These are phyloP conservation scores for Brienomyrus brachyistius DNA, from an alignment of 2,113 vertebrate species.

Conservation along the genomic window DNA sequence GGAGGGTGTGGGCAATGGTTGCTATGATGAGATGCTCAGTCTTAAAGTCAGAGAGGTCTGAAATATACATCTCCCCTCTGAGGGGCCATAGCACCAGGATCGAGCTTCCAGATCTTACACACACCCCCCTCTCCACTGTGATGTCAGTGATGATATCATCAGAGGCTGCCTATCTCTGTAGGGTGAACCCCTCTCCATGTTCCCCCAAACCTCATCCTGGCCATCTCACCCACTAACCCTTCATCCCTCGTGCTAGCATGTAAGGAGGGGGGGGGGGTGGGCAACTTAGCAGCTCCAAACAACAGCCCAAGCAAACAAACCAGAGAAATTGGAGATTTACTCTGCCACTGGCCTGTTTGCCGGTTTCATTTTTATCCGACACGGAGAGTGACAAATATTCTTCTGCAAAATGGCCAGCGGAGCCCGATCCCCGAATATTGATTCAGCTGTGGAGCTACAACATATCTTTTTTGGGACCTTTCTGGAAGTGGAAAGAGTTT, in stretches of 20 bases:
- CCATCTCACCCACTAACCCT: background rate
- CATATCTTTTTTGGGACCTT: background rate
- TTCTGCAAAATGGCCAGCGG: background rate
- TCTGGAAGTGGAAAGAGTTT: background rate
- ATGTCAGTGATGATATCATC: background rate
- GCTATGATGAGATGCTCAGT: background rate
- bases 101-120: background rate
- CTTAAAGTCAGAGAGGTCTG: background rate
- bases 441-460: background rate
- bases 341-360: background rate
- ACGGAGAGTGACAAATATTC: background rate
- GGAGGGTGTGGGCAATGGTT: background rate
- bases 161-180: background rate
- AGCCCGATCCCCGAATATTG: background rate
- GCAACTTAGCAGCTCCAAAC: background rate
- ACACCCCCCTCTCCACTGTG: background rate
- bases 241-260: no score
- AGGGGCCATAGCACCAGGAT: background rate
- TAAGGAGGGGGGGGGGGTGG: background rate
- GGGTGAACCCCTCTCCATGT: background rate
- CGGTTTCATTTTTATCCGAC: background rate
- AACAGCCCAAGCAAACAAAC: background rate
- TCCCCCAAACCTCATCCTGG: background rate
- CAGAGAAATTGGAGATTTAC: background rate
- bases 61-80: background rate